Percentiles rank a stretch among this genome's conserved stretches.
These are phyloP conservation scores for Parnassius smintheus DNA, from an alignment of 2,888 invertebrate genomes.

Conservation along the genomic window DNA sequence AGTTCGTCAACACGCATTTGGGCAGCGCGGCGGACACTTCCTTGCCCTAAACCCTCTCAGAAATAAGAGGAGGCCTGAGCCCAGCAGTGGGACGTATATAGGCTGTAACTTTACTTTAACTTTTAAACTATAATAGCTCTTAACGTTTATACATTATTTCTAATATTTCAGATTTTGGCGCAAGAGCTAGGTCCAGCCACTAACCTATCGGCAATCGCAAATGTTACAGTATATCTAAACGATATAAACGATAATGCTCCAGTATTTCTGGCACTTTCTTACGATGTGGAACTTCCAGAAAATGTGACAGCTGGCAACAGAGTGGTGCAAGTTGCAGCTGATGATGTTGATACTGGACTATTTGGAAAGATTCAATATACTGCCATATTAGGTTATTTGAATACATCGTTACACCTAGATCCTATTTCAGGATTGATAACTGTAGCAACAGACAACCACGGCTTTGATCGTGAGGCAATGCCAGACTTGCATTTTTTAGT, in stretches of 20 bases:
- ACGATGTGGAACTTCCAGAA: slow-evolving; percentile 89
- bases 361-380: slow-evolving; percentile 91
- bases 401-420: slow-evolving; percentile 89
- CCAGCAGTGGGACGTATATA: no score
- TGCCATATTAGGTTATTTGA: slow-evolving; percentile 87
- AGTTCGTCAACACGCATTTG: no score
- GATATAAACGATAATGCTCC: slow-evolving; percentile 96
- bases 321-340: slow-evolving; percentile 89
- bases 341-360: slow-evolving; percentile 89
- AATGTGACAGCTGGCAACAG: slow-evolving; percentile 88
- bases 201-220: slow-evolving; percentile 87
- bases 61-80: no score
- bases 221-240: slow-evolving; percentile 89
- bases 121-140: no score
- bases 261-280: slow-evolving; percentile 86
- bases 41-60: no score
- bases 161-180: slow-evolving; percentile 84
- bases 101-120: no score
- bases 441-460: slow-evolving; percentile 87
- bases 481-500: slow-evolving; percentile 89
- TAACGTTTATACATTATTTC: no score
- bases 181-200: slow-evolving; percentile 89
- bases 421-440: slow-evolving; percentile 89
- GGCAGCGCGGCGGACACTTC: no score
- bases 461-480: slow-evolving; percentile 91